These are phyloP conservation scores for Baronia brevicornis DNA, from an alignment of 2,888 invertebrate genomes.

Conservation along the genomic window DNA sequence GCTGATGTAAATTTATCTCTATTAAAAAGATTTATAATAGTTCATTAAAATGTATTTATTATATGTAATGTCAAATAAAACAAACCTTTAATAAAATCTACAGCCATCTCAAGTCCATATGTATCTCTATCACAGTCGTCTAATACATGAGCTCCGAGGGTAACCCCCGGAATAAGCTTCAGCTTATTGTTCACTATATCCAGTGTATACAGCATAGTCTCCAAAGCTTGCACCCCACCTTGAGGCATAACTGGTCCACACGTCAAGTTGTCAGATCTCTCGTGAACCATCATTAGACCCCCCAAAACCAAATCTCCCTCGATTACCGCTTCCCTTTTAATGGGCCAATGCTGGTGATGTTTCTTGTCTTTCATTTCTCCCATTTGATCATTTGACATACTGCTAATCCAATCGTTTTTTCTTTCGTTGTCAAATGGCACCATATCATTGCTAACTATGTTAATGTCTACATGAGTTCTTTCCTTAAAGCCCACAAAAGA, in stretches of 20 bases:
- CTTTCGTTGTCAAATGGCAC: constrained; percentile 29
- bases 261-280: constrained; percentile 11
- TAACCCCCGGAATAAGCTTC: constrained; percentile 81
- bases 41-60: no score
- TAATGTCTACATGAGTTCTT: constrained; percentile 34
- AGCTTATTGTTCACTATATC: constrained; percentile 80
- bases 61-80: no score
- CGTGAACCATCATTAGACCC: constrained; percentile 88
- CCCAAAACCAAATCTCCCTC: constrained; percentile 90
- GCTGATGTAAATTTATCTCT: no score
- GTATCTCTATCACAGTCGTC: constrained; percentile 96
- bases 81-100: constrained; percentile 93
- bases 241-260: constrained; percentile 94
- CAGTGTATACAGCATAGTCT: constrained; percentile 91
- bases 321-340: constrained; percentile 86
- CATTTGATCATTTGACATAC: constrained; percentile 53
- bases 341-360: constrained; percentile 79
- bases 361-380: constrained; percentile 22
- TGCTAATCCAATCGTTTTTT: constrained; percentile 50
- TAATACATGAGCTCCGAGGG: constrained; percentile 88
- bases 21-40: no score
- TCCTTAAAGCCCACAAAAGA: constrained; percentile 34
- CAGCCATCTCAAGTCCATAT: constrained; percentile 93
- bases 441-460: constrained; percentile 29
- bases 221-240: constrained; percentile 88